A percentile compares a stretch with the other conserved stretches of the same genome.
phyloP scores from a whole-genome alignment of 2,888 invertebrate genomes.

The Drosophila sordidula region DNA sequence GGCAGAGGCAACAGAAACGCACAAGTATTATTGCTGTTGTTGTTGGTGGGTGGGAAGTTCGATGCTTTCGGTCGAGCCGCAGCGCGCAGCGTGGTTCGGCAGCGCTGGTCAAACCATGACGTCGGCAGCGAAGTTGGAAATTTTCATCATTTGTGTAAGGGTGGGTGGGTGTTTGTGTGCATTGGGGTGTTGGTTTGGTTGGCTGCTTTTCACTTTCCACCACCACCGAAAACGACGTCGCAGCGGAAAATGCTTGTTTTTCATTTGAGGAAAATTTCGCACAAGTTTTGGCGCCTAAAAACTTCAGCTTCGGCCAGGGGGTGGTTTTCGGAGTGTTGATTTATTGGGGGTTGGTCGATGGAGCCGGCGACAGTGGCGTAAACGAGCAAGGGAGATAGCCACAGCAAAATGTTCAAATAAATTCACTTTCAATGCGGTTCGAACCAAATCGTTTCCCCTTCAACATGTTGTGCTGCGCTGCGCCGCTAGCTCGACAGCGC shows the following conservation, averaged over 20 bases:
- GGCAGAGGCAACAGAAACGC: slow-evolving; percentile 40
- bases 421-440: slow-evolving; percentile 76
- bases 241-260: slow-evolving; percentile 66
- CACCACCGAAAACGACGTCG: slow-evolving; percentile 50
- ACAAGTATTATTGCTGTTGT: slow-evolving; percentile 18
- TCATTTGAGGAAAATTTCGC: slow-evolving; percentile 73
- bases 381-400: slow-evolving; percentile 28
- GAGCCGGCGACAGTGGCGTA: slow-evolving; percentile 13
- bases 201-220: slow-evolving; percentile 77
- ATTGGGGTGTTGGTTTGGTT: slow-evolving; percentile 67
- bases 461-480: slow-evolving; percentile 58
- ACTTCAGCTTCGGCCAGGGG: slow-evolving; percentile 11
- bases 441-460: slow-evolving; percentile 61
- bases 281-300: slow-evolving; percentile 68
- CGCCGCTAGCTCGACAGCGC: slow-evolving; percentile 31
- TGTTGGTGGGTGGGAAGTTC: slow-evolving; percentile 26
- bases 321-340: slow-evolving; percentile 13
- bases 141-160: slow-evolving; percentile 32
- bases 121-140: slow-evolving; percentile 44
- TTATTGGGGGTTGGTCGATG: slow-evolving; percentile 40
- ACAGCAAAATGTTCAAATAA: slow-evolving; percentile 28
- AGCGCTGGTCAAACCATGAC: slow-evolving; percentile 28
- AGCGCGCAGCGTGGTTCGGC: slow-evolving; percentile 19
- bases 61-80: slow-evolving; percentile 34
- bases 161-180: slow-evolving; percentile 60